Percentiles rank a stretch among this genome's conserved stretches.
Conservation (phyloP, 2,888 invertebrate species). For the Tigriopus californicus region DNA sequence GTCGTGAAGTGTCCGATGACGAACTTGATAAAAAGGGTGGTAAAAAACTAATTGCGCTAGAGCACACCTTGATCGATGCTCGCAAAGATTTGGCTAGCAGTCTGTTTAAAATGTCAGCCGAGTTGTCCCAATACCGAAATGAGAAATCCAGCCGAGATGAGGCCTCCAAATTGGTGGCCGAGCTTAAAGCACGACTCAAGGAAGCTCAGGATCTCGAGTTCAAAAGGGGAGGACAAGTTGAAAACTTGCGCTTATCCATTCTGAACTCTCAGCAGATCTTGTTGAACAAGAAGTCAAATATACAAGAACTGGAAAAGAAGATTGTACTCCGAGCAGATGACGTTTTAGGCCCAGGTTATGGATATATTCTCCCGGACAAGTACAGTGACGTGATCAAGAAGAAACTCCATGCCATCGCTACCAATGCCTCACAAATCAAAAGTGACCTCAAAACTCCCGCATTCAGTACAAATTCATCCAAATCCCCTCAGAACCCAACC, state of each 20-base stretch:
- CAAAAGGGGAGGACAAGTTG: neutral
- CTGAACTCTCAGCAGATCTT: neutral
- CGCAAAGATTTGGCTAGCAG: neutral
- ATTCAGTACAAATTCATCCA: no score
- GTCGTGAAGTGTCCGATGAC: no score
- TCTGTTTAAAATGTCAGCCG: slow-evolving; percentile 12
- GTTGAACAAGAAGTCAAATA: neutral
- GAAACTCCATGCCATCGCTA: neutral
- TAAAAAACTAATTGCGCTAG: neutral
- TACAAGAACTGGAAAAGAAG: no score
- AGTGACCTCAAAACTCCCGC: no score
- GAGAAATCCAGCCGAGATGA: neutral
- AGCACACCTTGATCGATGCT: neutral
- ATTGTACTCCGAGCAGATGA: no score
- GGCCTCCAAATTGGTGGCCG: neutral
- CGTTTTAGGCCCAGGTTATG: no score
- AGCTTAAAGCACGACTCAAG: no score
- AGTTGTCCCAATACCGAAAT: slow-evolving; percentile 6
- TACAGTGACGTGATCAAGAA: neutral
- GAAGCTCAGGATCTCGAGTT: no score
- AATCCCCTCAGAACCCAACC: no score
- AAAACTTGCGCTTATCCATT: neutral
- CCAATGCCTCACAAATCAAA: neutral
- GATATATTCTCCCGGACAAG: neutral
- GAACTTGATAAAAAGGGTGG: neutral